These are phyloP conservation scores for Aepyceros melampus DNA, from an alignment of 2,113 vertebrate genomes.

Conservation along the genomic window DNA sequence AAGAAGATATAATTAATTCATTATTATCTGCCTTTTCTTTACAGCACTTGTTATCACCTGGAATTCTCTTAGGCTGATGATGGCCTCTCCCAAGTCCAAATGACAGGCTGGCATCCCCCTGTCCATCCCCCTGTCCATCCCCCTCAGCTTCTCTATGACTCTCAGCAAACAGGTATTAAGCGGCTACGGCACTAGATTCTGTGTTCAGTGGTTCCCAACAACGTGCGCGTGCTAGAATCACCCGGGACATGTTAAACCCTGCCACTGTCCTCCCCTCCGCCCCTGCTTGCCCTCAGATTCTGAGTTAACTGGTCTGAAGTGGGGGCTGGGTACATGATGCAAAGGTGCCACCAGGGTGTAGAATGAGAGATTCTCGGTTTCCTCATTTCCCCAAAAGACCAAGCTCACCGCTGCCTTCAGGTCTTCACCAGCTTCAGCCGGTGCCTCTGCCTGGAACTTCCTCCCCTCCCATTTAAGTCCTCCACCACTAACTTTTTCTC, in stretches of 20 bases:
- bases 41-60: neutral
- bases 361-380: neutral
- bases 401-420: no score
- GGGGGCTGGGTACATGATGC: neutral
- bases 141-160: neutral
- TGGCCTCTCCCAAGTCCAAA: neutral
- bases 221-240: neutral
- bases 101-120: no score
- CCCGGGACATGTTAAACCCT: neutral
- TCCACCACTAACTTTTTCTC: neutral
- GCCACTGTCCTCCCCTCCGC: neutral
- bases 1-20: neutral
- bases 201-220: rapidly evolving
- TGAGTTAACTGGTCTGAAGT: neutral
- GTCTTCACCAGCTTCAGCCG: neutral
- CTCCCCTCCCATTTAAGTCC: neutral
- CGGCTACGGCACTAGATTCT: neutral
- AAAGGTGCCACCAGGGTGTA: neutral
- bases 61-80: neutral
- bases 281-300: neutral
- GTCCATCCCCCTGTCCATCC: neutral
- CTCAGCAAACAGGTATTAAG: neutral
- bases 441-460: neutral
- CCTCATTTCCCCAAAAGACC: neutral
- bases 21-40: neutral